A percentile compares a stretch with the other conserved stretches of the same genome.
Conservation (phyloP, 2,888 invertebrate genomes). For the Drosophila basisetae region DNA sequence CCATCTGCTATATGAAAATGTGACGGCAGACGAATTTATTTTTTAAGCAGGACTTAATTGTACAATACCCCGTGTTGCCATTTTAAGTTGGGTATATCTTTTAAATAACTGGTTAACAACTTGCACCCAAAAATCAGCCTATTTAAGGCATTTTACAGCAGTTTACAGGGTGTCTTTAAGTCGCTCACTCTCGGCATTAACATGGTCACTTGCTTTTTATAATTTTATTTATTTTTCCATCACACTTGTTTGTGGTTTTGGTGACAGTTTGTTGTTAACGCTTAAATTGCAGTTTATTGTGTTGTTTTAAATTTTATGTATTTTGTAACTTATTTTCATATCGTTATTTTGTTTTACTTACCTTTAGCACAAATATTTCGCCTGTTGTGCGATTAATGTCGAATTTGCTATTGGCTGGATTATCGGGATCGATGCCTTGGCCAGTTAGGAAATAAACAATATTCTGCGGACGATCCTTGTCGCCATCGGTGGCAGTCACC, state of each 20-base stretch:
- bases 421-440: constrained; percentile 97
- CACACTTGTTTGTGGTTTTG: constrained; percentile 33
- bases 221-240: constrained; percentile 35
- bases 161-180: background rate
- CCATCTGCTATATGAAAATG: constrained; percentile 36
- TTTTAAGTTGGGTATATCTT: background rate
- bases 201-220: background rate
- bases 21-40: constrained; percentile 23
- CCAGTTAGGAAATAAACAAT: constrained; percentile 98
- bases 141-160: background rate
- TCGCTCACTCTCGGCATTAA: background rate
- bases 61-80: constrained; percentile 2
- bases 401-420: constrained; percentile 97
- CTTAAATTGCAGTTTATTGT: constrained; percentile 46
- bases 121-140: background rate
- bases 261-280: constrained; percentile 52
- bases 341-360: constrained; percentile 85
- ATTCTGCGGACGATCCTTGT: constrained; percentile 96
- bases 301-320: constrained; percentile 23
- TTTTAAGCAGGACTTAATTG: constrained; percentile 16
- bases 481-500: constrained; percentile 98
- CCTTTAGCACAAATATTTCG: constrained; percentile 97
- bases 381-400: constrained; percentile 98
- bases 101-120: background rate
- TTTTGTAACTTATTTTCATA: constrained; percentile 1